These are phyloP conservation scores for Doris montereyensis DNA, from an alignment of 2,888 invertebrate species.

Conservation along the genomic window DNA sequence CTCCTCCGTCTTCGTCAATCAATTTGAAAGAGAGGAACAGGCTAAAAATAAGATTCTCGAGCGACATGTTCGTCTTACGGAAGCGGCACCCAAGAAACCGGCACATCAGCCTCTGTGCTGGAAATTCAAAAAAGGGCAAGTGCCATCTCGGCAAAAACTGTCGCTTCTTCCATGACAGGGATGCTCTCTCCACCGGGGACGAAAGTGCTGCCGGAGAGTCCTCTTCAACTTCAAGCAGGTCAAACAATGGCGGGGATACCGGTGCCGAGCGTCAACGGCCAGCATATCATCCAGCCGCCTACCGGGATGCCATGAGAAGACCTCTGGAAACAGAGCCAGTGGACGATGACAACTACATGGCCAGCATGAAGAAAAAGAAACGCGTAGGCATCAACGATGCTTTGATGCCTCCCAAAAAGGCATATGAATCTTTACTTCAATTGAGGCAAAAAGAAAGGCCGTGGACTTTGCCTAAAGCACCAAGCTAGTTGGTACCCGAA, in stretches of 20 bases:
- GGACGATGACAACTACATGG: slow-evolving; percentile 71
- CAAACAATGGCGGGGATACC: neutral
- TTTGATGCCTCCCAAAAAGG: slow-evolving; percentile 87
- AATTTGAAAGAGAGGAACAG: slow-evolving; percentile 87
- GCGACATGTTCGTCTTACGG: slow-evolving; percentile 93
- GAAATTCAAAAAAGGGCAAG: slow-evolving; percentile 89
- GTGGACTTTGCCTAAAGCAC: slow-evolving; percentile 55
- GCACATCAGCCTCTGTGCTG: slow-evolving; percentile 86
- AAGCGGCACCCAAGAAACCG: slow-evolving; percentile 76
- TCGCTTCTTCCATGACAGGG: slow-evolving; percentile 84
- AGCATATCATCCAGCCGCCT: slow-evolving; percentile 38
- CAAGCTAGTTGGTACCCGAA: neutral
- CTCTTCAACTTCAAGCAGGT: neutral
- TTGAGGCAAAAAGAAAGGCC: slow-evolving; percentile 65
- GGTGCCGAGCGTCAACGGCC: neutral
- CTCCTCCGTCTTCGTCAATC: slow-evolving; percentile 87
- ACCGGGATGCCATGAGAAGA: slow-evolving; percentile 32
- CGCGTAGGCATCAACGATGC: slow-evolving; percentile 85
- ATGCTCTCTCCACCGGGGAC: slow-evolving; percentile 30
- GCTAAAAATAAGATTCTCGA: slow-evolving; percentile 89
- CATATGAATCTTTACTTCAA: slow-evolving; percentile 77
- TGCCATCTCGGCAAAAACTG: slow-evolving; percentile 94
- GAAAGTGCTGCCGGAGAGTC: neutral
- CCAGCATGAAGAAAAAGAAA: slow-evolving; percentile 77
- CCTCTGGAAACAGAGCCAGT: slow-evolving; percentile 42